Evolutionary conservation across 2,888 invertebrate species (phyloP).

Genomic region (Drosophila nr. medialis): DNA sequence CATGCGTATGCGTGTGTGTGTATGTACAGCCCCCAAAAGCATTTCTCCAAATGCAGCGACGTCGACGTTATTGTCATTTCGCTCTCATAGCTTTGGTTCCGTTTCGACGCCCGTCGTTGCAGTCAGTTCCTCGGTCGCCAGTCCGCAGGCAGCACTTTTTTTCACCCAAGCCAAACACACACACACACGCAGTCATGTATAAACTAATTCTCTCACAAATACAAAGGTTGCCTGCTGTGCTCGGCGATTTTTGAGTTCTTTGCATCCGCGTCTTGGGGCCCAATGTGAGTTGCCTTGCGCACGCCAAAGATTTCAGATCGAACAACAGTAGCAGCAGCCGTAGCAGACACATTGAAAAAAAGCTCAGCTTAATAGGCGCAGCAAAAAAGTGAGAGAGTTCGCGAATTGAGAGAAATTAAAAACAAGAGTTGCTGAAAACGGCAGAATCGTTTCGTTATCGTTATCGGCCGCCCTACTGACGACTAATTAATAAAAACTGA

Average conservation of each 20-base stretch:
- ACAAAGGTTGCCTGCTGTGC: constrained; percentile 51
- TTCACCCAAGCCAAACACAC: constrained; percentile 59
- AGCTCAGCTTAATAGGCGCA: constrained; percentile 62
- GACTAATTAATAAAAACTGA: background rate
- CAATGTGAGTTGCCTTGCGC: constrained; percentile 81
- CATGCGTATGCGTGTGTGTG: constrained; percentile 23
- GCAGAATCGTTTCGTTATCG: constrained; percentile 26
- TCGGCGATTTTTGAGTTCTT: constrained; percentile 72
- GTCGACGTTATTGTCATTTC: constrained; percentile 45
- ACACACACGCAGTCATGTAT: constrained; percentile 14
- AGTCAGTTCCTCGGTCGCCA: constrained; percentile 57
- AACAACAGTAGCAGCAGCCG: constrained; percentile 49
- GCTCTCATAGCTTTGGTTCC: constrained; percentile 60
- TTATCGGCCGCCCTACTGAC: background rate
- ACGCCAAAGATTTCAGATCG: constrained; percentile 81
- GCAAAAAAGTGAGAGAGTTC: constrained; percentile 27
- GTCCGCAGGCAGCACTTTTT: constrained; percentile 23
- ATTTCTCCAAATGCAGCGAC: constrained; percentile 78
- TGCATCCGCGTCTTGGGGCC: constrained; percentile 75
- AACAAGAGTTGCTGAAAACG: constrained; percentile 14
- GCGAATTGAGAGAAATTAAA: constrained; percentile 38
- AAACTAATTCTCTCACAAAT: constrained; percentile 13
- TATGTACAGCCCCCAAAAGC: constrained; percentile 74
- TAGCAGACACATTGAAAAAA: constrained; percentile 30
- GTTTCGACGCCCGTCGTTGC: constrained; percentile 65